Evolutionary conservation across 1,140 invertebrate species (phyloP), one percentile per base, ranked within the genome.

Genomic region (Drosophila tsacasi): DNA sequence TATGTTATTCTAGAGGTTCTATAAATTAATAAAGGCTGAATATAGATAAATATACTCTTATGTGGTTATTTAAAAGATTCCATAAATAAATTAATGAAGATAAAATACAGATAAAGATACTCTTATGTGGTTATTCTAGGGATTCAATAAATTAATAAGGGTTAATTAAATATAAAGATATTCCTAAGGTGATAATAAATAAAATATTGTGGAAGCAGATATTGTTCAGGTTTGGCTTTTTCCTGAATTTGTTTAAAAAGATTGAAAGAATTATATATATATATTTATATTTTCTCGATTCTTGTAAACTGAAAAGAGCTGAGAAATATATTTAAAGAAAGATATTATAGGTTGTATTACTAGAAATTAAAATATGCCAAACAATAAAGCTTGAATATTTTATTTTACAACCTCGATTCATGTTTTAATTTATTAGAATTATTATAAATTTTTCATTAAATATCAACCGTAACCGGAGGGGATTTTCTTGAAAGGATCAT

Each of bases 401-500:
- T 25, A 25, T 30, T 30, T 30, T 30, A 30, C 8, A 30, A 9
- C 9, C 8, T 9, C 30, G 30, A 9, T 30, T 30, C 8, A 30
- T 30, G 30, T 30, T 30, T 30, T 9, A 30, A 9, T 9, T 30
- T 30, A 30, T 30, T n/a, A n/a, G n/a, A n/a, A n/a, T n/a, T n/a
- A n/a, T n/a, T n/a, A n/a, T n/a, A n/a, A n/a, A n/a, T n/a, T 9
- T 30, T 27, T 27, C 25, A 27, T 27, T 3, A 64, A 67, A 49
- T 35, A 50, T 27, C 35, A n/a, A 52, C 21, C 15, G 9, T 54
- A 35, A 46, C 32, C 40, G 15, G n/a, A 46, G 59, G 42, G 59
- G 32, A 37, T 17, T 21, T 25, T 13, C 23, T 13, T 19, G 10
- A 67, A 52, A 25, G 23, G 25, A 40, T 57, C 49, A 32, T n/a